Evolutionary conservation across 2,113 vertebrate species (phyloP).

Genomic region (Lamprotornis superbus): DNA sequence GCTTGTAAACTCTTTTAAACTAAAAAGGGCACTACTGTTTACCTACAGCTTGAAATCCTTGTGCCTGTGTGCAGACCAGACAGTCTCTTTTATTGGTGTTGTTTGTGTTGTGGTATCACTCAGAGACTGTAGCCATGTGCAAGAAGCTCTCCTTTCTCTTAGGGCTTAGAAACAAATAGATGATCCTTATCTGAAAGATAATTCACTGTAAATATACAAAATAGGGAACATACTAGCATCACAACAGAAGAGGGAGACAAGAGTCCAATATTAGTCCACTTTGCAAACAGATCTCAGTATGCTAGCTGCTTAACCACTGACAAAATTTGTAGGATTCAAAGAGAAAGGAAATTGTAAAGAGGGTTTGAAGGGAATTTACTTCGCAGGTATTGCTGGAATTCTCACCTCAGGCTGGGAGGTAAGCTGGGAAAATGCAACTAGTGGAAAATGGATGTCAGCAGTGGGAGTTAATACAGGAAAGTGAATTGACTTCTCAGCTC

Average conservation of each 20-base stretch:
- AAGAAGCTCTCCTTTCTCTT: neutral
- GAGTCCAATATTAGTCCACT: neutral
- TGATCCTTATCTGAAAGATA: neutral
- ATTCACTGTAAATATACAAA: neutral
- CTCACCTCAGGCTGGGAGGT: neutral
- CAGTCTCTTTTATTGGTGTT: neutral
- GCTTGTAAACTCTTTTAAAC: neutral
- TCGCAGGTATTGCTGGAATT: neutral
- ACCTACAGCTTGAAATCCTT: neutral
- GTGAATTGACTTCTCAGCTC: neutral
- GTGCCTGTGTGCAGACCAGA: neutral
- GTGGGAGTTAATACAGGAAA: neutral
- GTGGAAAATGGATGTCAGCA: neutral
- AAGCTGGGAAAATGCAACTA: neutral
- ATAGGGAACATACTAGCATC: neutral
- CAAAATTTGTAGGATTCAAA: neutral
- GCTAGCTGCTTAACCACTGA: neutral
- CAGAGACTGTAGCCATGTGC: neutral
- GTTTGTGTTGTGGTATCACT: neutral
- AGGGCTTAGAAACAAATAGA: neutral
- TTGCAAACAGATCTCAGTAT: neutral
- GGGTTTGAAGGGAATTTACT: neutral
- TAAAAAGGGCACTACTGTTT: neutral
- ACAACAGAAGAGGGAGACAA: conserved; percentile 28
- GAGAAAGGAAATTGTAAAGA: neutral